phyloP scores from a whole-genome alignment of 2,113 vertebrate genomes.

The Notarius quadriscutis region DNA sequence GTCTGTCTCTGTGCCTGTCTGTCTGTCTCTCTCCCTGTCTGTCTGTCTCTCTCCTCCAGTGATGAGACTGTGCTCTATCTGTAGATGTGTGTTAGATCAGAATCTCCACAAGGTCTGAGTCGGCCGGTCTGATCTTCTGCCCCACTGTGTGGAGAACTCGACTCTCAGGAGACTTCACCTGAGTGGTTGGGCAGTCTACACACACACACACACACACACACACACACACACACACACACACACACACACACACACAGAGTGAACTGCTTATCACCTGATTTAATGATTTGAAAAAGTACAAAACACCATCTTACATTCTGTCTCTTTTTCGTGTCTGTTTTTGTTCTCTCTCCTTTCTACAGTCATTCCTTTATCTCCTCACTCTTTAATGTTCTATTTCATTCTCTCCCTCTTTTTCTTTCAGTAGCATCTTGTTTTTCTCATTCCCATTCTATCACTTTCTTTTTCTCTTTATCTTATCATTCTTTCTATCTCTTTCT shows the following conservation, averaged over 20 bases:
- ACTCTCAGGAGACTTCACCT: constrained; percentile 19
- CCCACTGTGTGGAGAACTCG: not conserved
- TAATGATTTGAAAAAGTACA: not conserved
- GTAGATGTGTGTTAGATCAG: constrained; percentile 31
- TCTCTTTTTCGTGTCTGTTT: not conserved
- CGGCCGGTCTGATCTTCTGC: constrained; percentile 36
- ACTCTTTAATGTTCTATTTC: not conserved
- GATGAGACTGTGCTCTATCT: not conserved
- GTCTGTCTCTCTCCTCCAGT: constrained; percentile 58
- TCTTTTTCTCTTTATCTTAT: too few relatives aligned
- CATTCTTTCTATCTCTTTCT: not conserved
- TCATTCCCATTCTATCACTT: not conserved
- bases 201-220: constrained; percentile 29
- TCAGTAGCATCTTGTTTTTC: not conserved
- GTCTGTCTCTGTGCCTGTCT: not conserved
- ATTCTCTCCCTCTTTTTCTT: not conserved
- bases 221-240: constrained; percentile 15
- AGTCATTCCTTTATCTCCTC: not conserved
- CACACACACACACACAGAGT: constrained; percentile 21
- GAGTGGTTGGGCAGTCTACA: constrained; percentile 29
- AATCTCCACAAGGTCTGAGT: constrained; percentile 48
- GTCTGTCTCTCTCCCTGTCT: not conserved
- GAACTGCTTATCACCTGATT: not conserved
- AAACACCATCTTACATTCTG: not conserved
- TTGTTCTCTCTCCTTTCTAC: not conserved